Base-by-base conservation (phyloP, 2,888 invertebrate species). In the Osmoderma eremita region DNA sequence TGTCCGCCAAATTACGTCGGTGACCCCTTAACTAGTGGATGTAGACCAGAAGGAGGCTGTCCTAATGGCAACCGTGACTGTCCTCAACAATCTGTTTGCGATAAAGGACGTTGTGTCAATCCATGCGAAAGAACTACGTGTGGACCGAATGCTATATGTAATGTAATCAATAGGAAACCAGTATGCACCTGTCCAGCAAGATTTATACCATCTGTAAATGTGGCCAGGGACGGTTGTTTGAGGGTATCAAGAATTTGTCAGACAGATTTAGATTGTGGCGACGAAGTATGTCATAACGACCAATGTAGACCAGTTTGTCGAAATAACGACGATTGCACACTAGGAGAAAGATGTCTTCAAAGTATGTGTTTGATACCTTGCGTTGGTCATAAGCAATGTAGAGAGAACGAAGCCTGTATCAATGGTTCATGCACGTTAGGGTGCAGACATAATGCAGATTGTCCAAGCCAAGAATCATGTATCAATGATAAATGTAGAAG, bases 301-400 rank as follows among this genome's bases (percentile, higher is more conserved):
- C 93, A 95, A 79, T 96, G 96, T 78, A 90, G 91, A 80, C 86
- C 90, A 13, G 91, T 93, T 18, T 95, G 95, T 75, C 87, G 90
- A 70, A 88, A 90, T 77, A 86, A 88, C 30, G 86, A 87, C 61
- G 94, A 95, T 77, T 95, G 95, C 78, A 91, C 91, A 3, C 79
- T 83, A 12, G 94, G 92, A 18, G 95, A 95, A 78, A 85, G 88
- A 72, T 96, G 95, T 78, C 80, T 88, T 1, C 88, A 91, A 73
- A 94, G 89, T 78, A 88, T 91, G 71, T 96, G 95, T 77, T 86
- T 89, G 68, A 85, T 90, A n/a, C 88, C 93, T 67, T 95, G 96
- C 74, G 86, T 87, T 56, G 90, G 91, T 65, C 93, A 95, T 78
- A 88, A 88, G 51, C 94, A 95, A 78, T 96, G 96, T 79, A 87